These are phyloP conservation scores for Argynnis bischoffii DNA, from an alignment of 2,888 invertebrate genomes.

Conservation along the genomic window DNA sequence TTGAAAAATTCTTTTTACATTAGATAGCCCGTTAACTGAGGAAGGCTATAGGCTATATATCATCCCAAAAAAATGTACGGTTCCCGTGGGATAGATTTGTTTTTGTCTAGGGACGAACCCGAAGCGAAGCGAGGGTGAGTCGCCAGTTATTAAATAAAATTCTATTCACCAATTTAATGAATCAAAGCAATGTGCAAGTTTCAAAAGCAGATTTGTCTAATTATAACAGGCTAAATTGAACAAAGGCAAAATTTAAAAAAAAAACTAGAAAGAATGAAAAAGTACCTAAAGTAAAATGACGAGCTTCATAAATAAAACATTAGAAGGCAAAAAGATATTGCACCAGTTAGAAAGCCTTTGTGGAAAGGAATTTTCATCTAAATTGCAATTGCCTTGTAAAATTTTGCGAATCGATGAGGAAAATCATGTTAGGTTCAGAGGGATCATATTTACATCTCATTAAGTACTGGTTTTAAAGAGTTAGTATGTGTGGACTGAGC, in stretches of 20 bases:
- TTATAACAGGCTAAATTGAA: slow-evolving; percentile 15
- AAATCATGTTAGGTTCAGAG: slow-evolving; percentile 19
- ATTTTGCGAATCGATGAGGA: slow-evolving; percentile 20
- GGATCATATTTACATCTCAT: slow-evolving; percentile 6
- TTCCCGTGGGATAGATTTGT: too few relatives aligned
- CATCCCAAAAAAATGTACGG: too few relatives aligned
- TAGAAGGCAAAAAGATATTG: slow-evolving; percentile 20
- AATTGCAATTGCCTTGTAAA: slow-evolving; percentile 31
- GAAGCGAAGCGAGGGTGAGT: too few relatives aligned
- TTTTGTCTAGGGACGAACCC: too few relatives aligned
- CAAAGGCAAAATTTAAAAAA: slow-evolving; percentile 5
- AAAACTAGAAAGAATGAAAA: slow-evolving; percentile 8
- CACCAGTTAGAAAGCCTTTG: slow-evolving; percentile 22
- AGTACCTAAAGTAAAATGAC: slow-evolving; percentile 21
- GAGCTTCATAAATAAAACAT: slow-evolving; percentile 34
- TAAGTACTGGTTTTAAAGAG: not conserved
- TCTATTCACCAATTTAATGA: not conserved
- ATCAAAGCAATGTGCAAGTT: not conserved
- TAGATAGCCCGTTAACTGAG: too few relatives aligned
- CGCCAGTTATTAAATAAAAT: too few relatives aligned
- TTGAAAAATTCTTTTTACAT: too few relatives aligned
- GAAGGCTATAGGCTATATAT: too few relatives aligned
- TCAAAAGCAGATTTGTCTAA: not conserved
- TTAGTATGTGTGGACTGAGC: not conserved
- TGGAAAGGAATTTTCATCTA: slow-evolving; percentile 29